Percentiles rank a stretch among this genome's conserved stretches.
These are phyloP conservation scores for Clarias pachynema DNA, from an alignment of 2,797 vertebrate genomes.

Conservation along the genomic window DNA sequence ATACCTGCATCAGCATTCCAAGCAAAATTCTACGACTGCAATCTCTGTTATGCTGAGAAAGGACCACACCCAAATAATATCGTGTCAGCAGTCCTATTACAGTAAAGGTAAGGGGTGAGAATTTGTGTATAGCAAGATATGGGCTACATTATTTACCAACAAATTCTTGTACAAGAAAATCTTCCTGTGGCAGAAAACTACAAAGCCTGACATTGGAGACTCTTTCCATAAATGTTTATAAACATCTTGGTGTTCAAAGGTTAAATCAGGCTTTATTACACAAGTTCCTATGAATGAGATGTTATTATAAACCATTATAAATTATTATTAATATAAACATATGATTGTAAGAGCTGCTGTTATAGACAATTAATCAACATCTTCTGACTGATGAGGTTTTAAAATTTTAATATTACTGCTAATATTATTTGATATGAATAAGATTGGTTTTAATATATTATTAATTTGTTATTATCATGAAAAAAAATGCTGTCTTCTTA, in stretches of 20 bases:
- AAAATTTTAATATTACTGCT: background rate
- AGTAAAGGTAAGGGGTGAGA: background rate
- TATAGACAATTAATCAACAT: background rate
- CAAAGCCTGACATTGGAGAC: background rate
- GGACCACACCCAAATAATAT: background rate
- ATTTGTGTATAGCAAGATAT: background rate
- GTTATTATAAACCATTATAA: background rate
- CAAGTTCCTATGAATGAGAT: background rate
- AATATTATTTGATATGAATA: background rate
- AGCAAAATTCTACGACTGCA: background rate
- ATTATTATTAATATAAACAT: background rate
- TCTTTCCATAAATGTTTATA: background rate
- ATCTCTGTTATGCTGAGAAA: background rate
- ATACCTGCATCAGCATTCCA: background rate
- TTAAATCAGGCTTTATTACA: background rate
- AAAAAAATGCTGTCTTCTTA: background rate
- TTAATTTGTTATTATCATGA: background rate
- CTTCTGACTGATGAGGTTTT: background rate
- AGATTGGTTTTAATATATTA: background rate
- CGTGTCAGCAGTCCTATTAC: background rate
- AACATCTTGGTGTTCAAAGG: background rate
- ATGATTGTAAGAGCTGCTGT: no score
- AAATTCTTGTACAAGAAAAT: background rate
- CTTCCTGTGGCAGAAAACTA: background rate
- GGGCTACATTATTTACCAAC: background rate